Percentiles rank a stretch among this genome's conserved stretches.
phyloP scores from a whole-genome alignment of 1,140 invertebrate genomes.

The Uloborus diversus region DNA sequence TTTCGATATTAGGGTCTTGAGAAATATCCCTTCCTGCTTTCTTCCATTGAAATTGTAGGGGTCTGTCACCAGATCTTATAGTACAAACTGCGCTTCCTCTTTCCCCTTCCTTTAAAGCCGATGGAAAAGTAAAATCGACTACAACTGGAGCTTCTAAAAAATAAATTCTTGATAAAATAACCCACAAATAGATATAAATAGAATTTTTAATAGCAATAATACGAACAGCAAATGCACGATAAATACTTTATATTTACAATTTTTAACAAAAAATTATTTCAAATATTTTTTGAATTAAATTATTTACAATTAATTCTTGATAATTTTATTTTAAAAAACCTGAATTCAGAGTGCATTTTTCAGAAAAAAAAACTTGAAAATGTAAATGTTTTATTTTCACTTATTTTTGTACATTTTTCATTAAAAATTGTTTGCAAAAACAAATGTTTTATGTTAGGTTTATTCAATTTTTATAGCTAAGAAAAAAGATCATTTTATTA shows the following conservation, averaged over 20 bases:
- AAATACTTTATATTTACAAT: not conserved
- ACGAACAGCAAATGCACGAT: too few species aligned
- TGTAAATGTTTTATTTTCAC: too few species aligned
- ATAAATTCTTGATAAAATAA: slow-evolving; percentile 26
- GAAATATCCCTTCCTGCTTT: slow-evolving; percentile 9
- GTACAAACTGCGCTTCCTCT: slow-evolving; percentile 17
- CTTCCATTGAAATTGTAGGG: slow-evolving; percentile 35
- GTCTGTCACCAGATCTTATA: slow-evolving; percentile 14
- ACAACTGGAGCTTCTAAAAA: slow-evolving; percentile 22
- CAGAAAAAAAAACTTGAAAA: too few species aligned
- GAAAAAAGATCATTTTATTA: too few species aligned
- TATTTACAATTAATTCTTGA: too few species aligned
- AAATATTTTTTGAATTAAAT: too few species aligned
- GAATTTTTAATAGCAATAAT: not conserved
- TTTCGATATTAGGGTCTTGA: not conserved
- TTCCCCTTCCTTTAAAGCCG: slow-evolving; percentile 33
- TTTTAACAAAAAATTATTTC: not conserved
- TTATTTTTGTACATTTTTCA: too few species aligned
- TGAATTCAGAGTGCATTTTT: too few species aligned
- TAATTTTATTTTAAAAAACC: too few species aligned
- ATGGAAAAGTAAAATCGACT: slow-evolving; percentile 10
- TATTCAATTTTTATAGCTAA: too few species aligned
- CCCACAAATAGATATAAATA: not conserved
- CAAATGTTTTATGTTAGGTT: too few species aligned
- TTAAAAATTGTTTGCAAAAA: too few species aligned